phyloP scores from a whole-genome alignment of 2,888 invertebrate species.

The Pyrochroa serraticornis region DNA sequence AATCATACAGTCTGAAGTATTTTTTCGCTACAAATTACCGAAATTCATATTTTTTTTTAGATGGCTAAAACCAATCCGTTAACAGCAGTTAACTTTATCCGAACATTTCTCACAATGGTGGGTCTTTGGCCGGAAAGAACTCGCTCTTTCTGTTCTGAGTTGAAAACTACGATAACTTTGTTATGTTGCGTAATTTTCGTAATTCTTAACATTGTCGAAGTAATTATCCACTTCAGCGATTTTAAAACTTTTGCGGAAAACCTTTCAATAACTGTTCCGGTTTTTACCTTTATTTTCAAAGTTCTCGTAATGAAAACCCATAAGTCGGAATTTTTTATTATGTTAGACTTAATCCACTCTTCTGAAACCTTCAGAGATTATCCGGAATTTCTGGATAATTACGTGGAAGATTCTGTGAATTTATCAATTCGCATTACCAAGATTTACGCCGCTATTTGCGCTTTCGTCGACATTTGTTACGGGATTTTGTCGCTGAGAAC shows the following conservation, averaged over 20 bases:
- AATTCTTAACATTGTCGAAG: not conserved
- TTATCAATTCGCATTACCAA: constrained; percentile 4
- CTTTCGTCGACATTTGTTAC: not conserved
- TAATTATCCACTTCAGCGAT: not conserved
- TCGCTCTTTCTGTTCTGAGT: not conserved
- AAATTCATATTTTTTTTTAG: no score
- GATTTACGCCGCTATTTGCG: constrained; percentile 7
- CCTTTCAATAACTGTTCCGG: not conserved
- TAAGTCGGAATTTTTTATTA: not conserved
- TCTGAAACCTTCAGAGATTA: constrained; percentile 6
- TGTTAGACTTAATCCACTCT: no score
- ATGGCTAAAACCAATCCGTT: not conserved
- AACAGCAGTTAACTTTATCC: not conserved
- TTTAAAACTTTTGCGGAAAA: constrained; percentile 1
- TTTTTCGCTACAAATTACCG: no score
- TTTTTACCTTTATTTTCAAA: not conserved
- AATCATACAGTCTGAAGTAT: no score
- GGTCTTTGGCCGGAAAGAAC: not conserved
- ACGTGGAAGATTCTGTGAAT: not conserved
- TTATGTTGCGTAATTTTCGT: not conserved
- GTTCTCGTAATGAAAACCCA: not conserved
- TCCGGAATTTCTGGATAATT: constrained; percentile 1
- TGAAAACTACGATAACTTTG: no score
- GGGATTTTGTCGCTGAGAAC: constrained; percentile 9
- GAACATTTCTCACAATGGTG: not conserved